Conservation (phyloP, 2,888 invertebrate genomes). For the Temnothorax unifasciatus region DNA sequence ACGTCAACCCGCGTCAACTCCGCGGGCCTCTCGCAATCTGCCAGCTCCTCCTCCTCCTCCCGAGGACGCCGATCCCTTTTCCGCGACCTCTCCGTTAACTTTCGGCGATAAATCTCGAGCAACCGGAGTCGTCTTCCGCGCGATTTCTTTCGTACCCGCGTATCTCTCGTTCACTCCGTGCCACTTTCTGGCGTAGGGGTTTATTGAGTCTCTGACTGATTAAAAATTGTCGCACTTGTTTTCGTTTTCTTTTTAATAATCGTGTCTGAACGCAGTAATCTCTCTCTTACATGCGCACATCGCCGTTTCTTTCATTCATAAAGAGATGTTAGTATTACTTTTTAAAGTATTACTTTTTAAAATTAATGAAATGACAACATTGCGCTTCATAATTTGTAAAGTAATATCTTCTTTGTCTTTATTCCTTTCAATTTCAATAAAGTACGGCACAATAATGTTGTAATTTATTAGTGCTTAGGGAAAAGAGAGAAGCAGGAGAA, state of each 20-base stretch:
- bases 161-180: not conserved
- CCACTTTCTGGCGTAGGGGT: not conserved
- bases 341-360: too few species aligned
- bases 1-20: conserved; percentile 5
- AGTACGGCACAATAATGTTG: not conserved
- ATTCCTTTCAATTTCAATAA: not conserved
- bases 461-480: not conserved
- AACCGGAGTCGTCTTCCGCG: not conserved
- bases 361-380: not conserved
- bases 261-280: not conserved
- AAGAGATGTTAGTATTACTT: not conserved
- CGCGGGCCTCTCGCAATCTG: not conserved
- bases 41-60: not conserved
- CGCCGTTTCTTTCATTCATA: not conserved
- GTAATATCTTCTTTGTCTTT: not conserved
- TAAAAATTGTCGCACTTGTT: not conserved
- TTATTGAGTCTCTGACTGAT: not conserved
- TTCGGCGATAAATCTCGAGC: not conserved
- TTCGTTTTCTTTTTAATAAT: not conserved
- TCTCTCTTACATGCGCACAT: not conserved
- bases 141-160: not conserved
- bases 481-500: not conserved
- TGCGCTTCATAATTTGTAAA: not conserved
- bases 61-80: not conserved
- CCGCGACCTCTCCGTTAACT: not conserved